Evolutionary conservation across 2,888 invertebrate genomes (phyloP).

Genomic region (Trachelus iudaicus): DNA sequence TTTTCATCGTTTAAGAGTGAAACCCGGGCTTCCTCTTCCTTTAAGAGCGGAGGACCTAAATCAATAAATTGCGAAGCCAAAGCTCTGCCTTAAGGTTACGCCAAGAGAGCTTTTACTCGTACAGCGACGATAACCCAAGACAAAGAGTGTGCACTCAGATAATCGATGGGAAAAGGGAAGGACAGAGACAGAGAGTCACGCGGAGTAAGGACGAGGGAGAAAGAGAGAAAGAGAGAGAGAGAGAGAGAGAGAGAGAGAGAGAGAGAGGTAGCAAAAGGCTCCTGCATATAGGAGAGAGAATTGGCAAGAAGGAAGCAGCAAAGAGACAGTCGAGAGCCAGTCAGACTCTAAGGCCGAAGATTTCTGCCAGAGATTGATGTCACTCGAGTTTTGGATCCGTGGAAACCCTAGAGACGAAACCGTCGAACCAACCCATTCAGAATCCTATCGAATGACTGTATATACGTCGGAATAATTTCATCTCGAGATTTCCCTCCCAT

Average conservation of each 20-base stretch:
- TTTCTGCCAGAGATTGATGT: constrained; percentile 44
- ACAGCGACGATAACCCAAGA: constrained; percentile 37
- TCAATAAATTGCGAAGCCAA: constrained; percentile 55
- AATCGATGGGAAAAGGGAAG: constrained; percentile 29
- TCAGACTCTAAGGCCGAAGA: neutral
- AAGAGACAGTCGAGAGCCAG: neutral
- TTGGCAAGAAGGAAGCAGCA: neutral
- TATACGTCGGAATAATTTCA: neutral
- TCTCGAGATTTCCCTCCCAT: neutral
- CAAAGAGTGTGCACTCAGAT: constrained; percentile 46
- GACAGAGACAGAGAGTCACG: constrained; percentile 9
- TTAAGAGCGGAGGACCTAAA: constrained; percentile 34
- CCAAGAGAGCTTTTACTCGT: constrained; percentile 30
- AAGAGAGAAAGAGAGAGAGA: constrained; percentile 23
- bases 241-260: constrained; percentile 10
- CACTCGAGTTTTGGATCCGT: constrained; percentile 47
- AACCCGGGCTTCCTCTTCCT: neutral
- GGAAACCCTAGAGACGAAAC: constrained; percentile 20
- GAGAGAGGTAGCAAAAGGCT: neutral
- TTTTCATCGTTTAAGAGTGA: constrained; percentile 17
- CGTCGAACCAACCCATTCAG: neutral
- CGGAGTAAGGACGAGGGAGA: neutral
- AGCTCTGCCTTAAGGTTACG: constrained; percentile 31
- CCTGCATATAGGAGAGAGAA: neutral
- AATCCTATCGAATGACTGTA: neutral